These are phyloP conservation scores for Lasioglossum leucozonium DNA, from an alignment of 2,888 invertebrate species.

Conservation along the genomic window DNA sequence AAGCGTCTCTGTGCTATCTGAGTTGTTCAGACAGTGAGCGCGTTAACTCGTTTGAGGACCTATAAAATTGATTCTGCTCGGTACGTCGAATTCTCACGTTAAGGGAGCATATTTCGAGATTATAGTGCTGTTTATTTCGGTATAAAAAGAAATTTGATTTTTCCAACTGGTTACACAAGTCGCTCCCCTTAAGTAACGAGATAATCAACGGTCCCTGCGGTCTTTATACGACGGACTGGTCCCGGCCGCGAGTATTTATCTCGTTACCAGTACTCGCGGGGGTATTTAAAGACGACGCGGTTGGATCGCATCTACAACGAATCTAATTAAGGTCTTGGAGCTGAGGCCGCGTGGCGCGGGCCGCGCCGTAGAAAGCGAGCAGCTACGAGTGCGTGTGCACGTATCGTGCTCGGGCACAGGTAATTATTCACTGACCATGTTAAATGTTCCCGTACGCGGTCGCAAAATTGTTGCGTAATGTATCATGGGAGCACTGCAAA, in stretches of 20 bases:
- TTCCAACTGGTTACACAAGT: neutral
- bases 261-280: slow-evolving; percentile 57
- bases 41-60: neutral
- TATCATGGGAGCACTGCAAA: slow-evolving; percentile 70
- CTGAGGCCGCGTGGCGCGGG: slow-evolving; percentile 38
- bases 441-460: slow-evolving; percentile 63
- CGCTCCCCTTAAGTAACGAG: slow-evolving; percentile 66
- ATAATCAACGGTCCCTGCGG: slow-evolving; percentile 65
- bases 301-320: slow-evolving; percentile 62
- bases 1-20: too few species aligned
- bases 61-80: neutral
- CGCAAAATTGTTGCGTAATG: slow-evolving; percentile 72
- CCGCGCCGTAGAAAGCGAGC: slow-evolving; percentile 54
- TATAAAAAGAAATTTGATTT: neutral
- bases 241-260: slow-evolving; percentile 63
- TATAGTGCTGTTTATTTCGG: neutral
- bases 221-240: slow-evolving; percentile 44
- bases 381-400: slow-evolving; percentile 9
- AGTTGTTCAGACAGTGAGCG: neutral
- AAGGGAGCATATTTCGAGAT: neutral
- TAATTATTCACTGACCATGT: slow-evolving; percentile 70
- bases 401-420: slow-evolving; percentile 51
- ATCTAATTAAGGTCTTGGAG: slow-evolving; percentile 69
- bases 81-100: neutral
- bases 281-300: slow-evolving; percentile 70